Base-by-base conservation (phyloP, 2,113 vertebrate species). In the Lamprologus callipterus region DNA sequence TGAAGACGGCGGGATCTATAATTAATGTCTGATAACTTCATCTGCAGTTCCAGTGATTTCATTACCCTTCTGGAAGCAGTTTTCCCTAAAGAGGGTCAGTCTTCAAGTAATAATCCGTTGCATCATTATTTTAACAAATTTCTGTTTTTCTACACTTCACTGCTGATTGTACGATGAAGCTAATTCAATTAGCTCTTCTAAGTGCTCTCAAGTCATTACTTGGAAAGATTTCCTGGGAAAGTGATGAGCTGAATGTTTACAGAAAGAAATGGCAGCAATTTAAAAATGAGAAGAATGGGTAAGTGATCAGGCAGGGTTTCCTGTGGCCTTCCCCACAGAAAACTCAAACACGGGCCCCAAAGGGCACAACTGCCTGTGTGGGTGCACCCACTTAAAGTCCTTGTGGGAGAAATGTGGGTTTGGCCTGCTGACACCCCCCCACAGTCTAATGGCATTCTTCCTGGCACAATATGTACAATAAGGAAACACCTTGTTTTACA, bases 21-120 rank as follows among this genome's bases (percentile, higher is more conserved):
- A 93, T 93, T 81, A 83, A 81, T 73, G 37, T 89, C 88, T 83
- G 68, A 73, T 51, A 82, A 89, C 80, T 86, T 73, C 55, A 79
- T 81, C 88, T 19, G 13, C 16, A 35, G 33, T 23, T 73, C 9
- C 21, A 40, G 28, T 75, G 53, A 53, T 82, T 68, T 55, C 28
- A 73, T 80, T 23, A 17, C 28, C 26, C 4, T 17, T 81, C 8
- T 73, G 31, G 21, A 68, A 63, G 28, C 9, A 14, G 21, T 47
- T 83, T 40, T 35, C 26, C 7, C 8, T 5, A 55, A 40, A 54
- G 65, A 35, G 31, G 65, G 26, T 17, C 68, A 37, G 21, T 49
- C 75, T 54, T 86, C 28, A 68, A 28, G n/a, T 37, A 55, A 45
- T 57, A 47, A 82, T 45, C 54, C 3, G 7, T 75, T n/a, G 42